A percentile compares a stretch with the other conserved stretches of the same genome.
phyloP scores from a whole-genome alignment of 2,113 vertebrate genomes.

The Gnathonemus echidnorhynchus region DNA sequence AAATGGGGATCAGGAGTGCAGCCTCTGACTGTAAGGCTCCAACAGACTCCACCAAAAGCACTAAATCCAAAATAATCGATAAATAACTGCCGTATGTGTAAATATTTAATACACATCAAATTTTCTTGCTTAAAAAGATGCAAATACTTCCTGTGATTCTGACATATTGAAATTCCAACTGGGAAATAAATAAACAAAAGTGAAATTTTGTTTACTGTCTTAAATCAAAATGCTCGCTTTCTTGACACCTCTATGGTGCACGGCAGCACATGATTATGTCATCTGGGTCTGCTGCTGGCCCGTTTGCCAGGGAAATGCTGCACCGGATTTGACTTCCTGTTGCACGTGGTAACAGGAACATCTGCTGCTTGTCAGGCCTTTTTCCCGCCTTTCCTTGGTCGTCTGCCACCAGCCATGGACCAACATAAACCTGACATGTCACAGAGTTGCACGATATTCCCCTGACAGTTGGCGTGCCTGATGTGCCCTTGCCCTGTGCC shows the following conservation, averaged over 20 bases:
- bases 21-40: neutral
- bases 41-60: neutral
- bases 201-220: neutral
- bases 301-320: constrained; percentile 42
- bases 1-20: neutral
- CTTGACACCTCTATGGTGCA: constrained; percentile 8
- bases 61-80: neutral
- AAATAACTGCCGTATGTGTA: neutral
- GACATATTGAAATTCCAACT: neutral
- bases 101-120: neutral
- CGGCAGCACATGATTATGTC: constrained; percentile 33
- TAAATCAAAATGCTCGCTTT: neutral
- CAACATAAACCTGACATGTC: constrained; percentile 42
- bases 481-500: too few species aligned
- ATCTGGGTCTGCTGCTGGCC: constrained; percentile 28
- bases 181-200: constrained; percentile 5
- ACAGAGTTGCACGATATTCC: neutral
- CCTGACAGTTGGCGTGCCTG: neutral
- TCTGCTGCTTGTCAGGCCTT: constrained; percentile 46
- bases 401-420: constrained; percentile 23
- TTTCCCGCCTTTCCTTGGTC: constrained; percentile 39
- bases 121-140: neutral
- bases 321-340: constrained; percentile 55
- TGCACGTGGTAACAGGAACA: constrained; percentile 43
- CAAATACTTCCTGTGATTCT: neutral